Base-by-base conservation (phyloP, 2,888 invertebrate species). In the Argyra leucocephala region DNA sequence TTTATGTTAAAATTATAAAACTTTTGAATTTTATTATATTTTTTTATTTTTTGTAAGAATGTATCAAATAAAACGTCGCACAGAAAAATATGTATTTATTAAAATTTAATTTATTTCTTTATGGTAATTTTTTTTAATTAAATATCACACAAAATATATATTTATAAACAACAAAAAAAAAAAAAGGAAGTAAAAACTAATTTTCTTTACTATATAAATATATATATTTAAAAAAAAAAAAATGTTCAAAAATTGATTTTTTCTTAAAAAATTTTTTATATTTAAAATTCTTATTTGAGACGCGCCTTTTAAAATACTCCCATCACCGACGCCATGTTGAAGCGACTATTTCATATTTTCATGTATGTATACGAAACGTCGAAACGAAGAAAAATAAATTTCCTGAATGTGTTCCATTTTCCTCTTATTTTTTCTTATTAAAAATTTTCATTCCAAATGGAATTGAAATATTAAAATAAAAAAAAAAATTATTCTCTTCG, bases 301-400 rank as follows among this genome's bases (percentile, higher is more conserved):
- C 15, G 48, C 48, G 48, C 18, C 48, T 48, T 48, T 48, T 48
- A 48, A 48, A 48, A 48, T 18, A 48, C 48, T 18, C 5, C 48
- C 48, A 48, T 48, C 48, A 48, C 48, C 48, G 48, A 48, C 48
- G 48, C 48, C 48, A 48, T 48, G n/a, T 48, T 48, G 48, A 15
- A 18, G 48, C 48, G 48, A 48, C 48, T 48, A 48, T 31, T 31
- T 31, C 31, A n/a, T 31, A 12, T 31, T 31, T 31, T 12, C 12
- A 1, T 10, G 2, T 31, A 31, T 31, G 31, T 31, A 31, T 31
- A 31, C 31, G 7, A 12, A 10, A 31, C 12, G 31, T 31, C 9
- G 12, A 6, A 26, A 26, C 26, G 26, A 26, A 6, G 7, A 6
- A 26, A 26, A 26, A 26, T 26, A 31, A 7, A 31, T 26, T 26